phyloP scores from a whole-genome alignment of 53 echinoderm and acorn worm species.

The Antedon mediterranea region DNA sequence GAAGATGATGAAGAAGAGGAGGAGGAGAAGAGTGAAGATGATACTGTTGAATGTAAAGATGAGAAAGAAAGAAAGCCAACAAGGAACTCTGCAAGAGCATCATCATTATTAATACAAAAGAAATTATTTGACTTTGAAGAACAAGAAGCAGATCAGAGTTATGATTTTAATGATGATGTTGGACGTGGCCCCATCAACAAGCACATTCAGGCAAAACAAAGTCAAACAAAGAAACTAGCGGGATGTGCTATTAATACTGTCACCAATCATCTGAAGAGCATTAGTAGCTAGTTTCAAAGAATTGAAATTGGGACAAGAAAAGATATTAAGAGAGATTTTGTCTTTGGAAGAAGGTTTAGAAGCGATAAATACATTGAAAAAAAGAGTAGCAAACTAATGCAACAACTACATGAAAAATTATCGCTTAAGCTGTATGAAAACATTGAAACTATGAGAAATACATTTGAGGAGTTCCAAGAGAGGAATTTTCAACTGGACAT shows the following conservation, averaged over 20 bases:
- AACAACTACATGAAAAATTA: neutral
- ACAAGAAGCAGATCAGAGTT: neutral
- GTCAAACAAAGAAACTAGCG: neutral
- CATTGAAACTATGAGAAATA: neutral
- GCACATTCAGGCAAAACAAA: neutral
- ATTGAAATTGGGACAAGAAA: neutral
- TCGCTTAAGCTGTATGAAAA: neutral
- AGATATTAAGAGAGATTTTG: neutral
- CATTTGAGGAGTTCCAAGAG: neutral
- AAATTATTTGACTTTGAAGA: neutral
- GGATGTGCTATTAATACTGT: neutral
- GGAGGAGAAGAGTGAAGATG: slow-evolving; percentile 13
- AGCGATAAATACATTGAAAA: neutral
- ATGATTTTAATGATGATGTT: neutral
- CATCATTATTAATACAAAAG: neutral
- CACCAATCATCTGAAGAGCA: neutral
- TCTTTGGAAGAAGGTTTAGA: neutral
- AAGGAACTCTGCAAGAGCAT: neutral
- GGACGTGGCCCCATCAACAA: neutral
- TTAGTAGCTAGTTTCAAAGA: neutral
- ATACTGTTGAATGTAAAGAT: neutral
- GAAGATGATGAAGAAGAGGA: neutral
- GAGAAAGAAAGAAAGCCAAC: neutral
- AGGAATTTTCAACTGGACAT: neutral
- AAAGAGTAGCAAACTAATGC: neutral